Conservation (phyloP, 2,888 invertebrate genomes). For the Oscheius sp. region DNA sequence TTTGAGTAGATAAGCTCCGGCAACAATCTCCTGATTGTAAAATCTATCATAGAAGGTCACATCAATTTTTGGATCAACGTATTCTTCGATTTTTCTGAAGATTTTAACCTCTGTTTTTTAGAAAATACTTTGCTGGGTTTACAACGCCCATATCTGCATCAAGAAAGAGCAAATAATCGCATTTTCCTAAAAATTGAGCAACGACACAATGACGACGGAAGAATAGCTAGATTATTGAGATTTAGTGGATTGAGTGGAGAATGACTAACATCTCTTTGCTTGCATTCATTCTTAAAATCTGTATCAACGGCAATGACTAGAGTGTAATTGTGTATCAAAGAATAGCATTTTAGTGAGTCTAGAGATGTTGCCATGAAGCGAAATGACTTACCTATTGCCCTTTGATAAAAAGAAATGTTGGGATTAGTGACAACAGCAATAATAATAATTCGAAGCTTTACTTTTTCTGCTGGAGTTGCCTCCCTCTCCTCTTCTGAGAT, state of each 20-base stretch:
- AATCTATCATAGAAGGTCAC: conserved; percentile 42
- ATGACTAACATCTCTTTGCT: background rate
- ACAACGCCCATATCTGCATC: conserved; percentile 46
- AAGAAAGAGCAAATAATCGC: conserved; percentile 34
- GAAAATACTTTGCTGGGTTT: conserved; percentile 26
- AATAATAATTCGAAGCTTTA: too few species aligned
- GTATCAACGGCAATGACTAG: background rate
- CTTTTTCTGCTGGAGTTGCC: too few species aligned
- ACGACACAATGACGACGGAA: conserved; percentile 48
- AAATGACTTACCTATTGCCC: too few species aligned
- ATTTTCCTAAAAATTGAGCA: conserved; percentile 30
- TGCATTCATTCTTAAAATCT: background rate
- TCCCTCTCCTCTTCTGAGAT: too few species aligned
- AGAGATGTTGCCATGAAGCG: too few species aligned
- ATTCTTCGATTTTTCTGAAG: conserved; percentile 39
- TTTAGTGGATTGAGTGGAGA: background rate
- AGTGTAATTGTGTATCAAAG: background rate
- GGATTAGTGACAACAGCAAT: too few species aligned
- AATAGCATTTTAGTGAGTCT: background rate
- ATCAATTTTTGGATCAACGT: conserved; percentile 29
- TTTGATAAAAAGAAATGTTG: too few species aligned
- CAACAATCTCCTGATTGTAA: conserved; percentile 41
- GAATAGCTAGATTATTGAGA: conserved; percentile 29
- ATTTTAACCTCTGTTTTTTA: background rate
- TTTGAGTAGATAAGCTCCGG: conserved; percentile 37